A percentile compares a stretch with the other conserved stretches of the same genome.
Conservation (phyloP, 1,140 invertebrate species). For the Ceratosolen solmsi region DNA sequence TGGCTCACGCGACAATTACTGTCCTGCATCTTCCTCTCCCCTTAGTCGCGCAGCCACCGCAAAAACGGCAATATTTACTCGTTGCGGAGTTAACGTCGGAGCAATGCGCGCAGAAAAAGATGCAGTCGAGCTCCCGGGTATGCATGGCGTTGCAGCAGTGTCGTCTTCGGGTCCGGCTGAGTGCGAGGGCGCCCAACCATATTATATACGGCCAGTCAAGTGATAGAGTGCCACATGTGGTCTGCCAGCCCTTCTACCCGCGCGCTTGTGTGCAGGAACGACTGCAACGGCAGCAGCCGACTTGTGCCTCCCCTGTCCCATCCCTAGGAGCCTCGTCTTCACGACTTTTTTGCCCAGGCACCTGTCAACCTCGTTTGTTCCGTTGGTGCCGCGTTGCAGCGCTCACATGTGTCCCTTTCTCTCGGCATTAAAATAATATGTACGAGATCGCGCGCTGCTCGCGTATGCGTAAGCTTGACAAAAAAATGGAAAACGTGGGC, state of each 20-base stretch:
- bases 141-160: background rate
- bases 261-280: background rate
- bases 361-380: constrained; percentile 65
- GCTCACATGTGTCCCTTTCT: constrained; percentile 21
- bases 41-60: constrained; percentile 3
- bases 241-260: constrained; percentile 63
- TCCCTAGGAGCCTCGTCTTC: background rate
- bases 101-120: constrained; percentile 2
- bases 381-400: constrained; percentile 47
- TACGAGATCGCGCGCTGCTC: constrained; percentile 38
- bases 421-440: constrained; percentile 66
- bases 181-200: constrained; percentile 4
- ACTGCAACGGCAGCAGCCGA: background rate
- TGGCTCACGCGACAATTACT: background rate
- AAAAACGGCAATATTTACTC: constrained; percentile 44
- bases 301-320: background rate
- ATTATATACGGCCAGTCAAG: constrained; percentile 62
- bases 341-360: constrained; percentile 65
- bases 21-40: constrained; percentile 21
- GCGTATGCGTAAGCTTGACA: background rate
- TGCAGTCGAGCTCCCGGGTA: background rate
- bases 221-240: constrained; percentile 68
- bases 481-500: no score
- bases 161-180: constrained; percentile 12
- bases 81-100: background rate